Conservation (phyloP, 2,888 invertebrate genomes). For the Desoria tigrina region DNA sequence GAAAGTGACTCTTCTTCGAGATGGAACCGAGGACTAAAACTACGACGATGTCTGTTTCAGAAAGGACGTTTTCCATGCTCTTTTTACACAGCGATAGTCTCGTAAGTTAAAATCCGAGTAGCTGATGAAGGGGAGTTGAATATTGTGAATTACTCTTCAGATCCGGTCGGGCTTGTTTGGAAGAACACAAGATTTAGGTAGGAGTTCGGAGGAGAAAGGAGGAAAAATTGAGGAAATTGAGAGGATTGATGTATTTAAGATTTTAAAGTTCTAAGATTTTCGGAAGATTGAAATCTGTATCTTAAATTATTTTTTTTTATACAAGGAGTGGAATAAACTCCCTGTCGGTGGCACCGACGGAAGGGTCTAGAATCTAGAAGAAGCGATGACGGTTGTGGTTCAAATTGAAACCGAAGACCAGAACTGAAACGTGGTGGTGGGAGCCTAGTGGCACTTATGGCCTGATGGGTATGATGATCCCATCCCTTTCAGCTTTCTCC, state of each 20-base stretch:
- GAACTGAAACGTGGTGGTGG: constrained; percentile 1
- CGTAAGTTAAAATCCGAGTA: too few relatives aligned
- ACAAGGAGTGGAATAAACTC: constrained; percentile 15
- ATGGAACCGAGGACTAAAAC: too few relatives aligned
- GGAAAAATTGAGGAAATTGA: not conserved
- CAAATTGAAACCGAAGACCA: constrained; percentile 28
- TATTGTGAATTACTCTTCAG: too few relatives aligned
- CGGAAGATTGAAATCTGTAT: too few relatives aligned
- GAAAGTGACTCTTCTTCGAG: constrained; percentile 7
- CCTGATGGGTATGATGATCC: not conserved
- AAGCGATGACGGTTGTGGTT: constrained; percentile 17
- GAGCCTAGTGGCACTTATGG: too few relatives aligned
- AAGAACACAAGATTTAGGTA: not conserved
- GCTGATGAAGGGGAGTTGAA: too few relatives aligned
- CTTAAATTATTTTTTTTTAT: too few relatives aligned
- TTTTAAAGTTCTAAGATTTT: too few relatives aligned
- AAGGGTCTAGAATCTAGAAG: constrained; percentile 36
- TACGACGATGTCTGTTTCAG: too few relatives aligned
- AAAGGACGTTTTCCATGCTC: too few relatives aligned
- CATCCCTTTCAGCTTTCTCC: not conserved
- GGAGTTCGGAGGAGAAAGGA: constrained; percentile 1
- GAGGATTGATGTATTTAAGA: not conserved
- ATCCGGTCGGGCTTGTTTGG: too few relatives aligned
- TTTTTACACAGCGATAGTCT: too few relatives aligned
- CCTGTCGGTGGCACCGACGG: constrained; percentile 41